Evolutionary conservation across 2,888 invertebrate genomes (phyloP).

Genomic region (Watsonalla cultraria): DNA sequence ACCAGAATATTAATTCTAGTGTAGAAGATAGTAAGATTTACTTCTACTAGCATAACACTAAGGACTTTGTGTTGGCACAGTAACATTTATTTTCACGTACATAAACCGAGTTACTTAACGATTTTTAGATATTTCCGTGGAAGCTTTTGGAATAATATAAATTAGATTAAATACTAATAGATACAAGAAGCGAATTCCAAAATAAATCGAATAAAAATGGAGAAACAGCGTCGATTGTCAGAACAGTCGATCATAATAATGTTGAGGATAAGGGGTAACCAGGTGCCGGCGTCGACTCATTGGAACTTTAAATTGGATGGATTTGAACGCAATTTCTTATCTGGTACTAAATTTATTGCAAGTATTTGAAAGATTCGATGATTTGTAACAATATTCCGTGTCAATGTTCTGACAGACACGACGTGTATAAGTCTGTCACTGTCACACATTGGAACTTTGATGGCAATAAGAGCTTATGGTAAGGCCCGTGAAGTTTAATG

Average conservation of each 20-base stretch:
- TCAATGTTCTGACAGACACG: neutral
- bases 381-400: neutral
- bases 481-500: no score
- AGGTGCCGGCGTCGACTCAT: slow-evolving; percentile 1
- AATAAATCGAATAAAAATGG: slow-evolving; percentile 2
- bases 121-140: no score
- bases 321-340: slow-evolving; percentile 3
- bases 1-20: no score
- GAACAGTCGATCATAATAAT: slow-evolving; percentile 3
- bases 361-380: neutral
- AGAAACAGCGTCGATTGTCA: slow-evolving; percentile 1
- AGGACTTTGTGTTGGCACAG: no score
- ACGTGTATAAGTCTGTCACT: neutral
- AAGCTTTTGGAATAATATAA: no score
- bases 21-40: no score
- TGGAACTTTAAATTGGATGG: slow-evolving; percentile 3
- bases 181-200: neutral
- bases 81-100: no score
- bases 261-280: neutral
- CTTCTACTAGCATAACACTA: no score
- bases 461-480: no score
- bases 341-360: neutral
- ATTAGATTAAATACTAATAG: no score
- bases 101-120: no score
- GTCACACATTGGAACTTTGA: no score